Conservation (phyloP, 2,888 invertebrate species). For the Labia minor region DNA sequence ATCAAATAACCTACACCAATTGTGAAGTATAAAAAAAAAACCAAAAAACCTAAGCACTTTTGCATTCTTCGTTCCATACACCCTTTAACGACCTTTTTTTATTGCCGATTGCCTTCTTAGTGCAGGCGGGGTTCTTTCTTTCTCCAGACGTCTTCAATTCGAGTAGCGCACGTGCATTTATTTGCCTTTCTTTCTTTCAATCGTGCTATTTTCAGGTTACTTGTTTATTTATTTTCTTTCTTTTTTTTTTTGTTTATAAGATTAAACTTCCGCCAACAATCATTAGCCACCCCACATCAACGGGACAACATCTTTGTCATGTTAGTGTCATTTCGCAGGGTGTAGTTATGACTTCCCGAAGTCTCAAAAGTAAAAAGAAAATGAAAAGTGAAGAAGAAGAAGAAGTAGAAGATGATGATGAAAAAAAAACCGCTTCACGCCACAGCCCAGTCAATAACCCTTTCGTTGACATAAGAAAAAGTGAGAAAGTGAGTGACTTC, state of each 20-base stretch:
- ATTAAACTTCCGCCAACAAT: conserved; percentile 5
- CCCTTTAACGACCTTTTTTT: no score
- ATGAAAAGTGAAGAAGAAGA: no score
- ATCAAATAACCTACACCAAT: no score
- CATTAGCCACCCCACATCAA: not conserved
- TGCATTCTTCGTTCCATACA: no score
- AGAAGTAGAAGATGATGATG: no score
- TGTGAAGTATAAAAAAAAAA: no score
- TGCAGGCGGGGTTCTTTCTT: no score
- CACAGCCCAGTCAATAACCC: not conserved
- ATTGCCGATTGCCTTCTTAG: no score
- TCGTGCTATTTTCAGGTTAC: not conserved
- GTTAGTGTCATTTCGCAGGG: not conserved
- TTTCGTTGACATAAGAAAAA: not conserved
- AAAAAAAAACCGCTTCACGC: not conserved
- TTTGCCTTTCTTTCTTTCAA: not conserved
- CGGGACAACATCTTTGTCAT: not conserved
- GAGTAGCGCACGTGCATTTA: no score
- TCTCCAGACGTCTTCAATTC: no score
- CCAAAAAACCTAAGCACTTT: no score
- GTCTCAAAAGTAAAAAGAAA: not conserved
- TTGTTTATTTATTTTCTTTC: not conserved
- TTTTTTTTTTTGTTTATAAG: not conserved
- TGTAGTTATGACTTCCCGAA: not conserved
- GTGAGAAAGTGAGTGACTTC: not conserved